Percentiles rank a stretch among this genome's conserved stretches.
Conservation (phyloP, 2,113 vertebrate species). For the Nannospalax galili region DNA sequence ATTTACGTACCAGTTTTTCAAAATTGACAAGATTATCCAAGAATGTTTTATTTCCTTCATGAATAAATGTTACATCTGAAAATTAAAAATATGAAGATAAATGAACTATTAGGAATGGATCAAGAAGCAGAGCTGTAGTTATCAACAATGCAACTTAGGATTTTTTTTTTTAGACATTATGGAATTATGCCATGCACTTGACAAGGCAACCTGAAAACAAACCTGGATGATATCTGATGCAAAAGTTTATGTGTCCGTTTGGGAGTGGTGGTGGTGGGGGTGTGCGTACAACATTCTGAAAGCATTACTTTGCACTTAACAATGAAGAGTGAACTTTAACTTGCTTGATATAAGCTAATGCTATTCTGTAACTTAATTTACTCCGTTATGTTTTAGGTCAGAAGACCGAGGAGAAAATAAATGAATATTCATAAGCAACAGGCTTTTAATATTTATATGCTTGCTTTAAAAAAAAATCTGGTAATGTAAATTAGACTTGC, state of each 20-base stretch:
- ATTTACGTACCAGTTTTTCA: conserved; percentile 96
- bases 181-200: not conserved
- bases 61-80: conserved; percentile 97
- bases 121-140: not conserved
- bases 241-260: not conserved
- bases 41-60: conserved; percentile 99
- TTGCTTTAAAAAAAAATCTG: not conserved
- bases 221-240: not conserved
- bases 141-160: not conserved
- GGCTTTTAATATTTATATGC: conserved; percentile 28
- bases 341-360: not conserved
- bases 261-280: no score
- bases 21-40: conserved; percentile 98
- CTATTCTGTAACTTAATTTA: not conserved
- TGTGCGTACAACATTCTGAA: not conserved
- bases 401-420: conserved; percentile 39
- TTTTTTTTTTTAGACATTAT: conserved; percentile 40
- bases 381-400: not conserved
- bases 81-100: conserved; percentile 38
- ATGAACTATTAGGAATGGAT: not conserved
- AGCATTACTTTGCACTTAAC: not conserved
- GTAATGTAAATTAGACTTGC: not conserved
- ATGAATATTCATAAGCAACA: not conserved
- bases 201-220: not conserved
- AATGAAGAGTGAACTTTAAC: not conserved